A percentile compares a stretch with the other conserved stretches of the same genome.
Evolutionary conservation across 1,140 invertebrate species (phyloP).

Genomic region (Conus ventricosus): DNA sequence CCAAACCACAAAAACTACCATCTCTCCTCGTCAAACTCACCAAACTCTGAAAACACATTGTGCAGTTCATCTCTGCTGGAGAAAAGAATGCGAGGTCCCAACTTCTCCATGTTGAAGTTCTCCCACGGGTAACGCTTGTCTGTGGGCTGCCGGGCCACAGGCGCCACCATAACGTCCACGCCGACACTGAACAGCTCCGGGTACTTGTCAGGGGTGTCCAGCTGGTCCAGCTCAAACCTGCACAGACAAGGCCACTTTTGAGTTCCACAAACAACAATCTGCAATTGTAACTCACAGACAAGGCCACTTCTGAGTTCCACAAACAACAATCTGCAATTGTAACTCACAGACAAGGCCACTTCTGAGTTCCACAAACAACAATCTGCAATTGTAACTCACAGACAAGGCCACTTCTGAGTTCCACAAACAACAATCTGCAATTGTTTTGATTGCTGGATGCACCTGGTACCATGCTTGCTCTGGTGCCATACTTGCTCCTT

Average conservation of each 20-base stretch:
- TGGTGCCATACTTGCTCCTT: background rate
- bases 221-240: constrained; percentile 86
- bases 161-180: constrained; percentile 84
- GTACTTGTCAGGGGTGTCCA: constrained; percentile 87
- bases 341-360: constrained; percentile 41
- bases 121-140: constrained; percentile 85
- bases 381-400: constrained; percentile 40
- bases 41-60: constrained; percentile 65
- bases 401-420: background rate
- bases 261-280: background rate
- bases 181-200: constrained; percentile 84
- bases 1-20: no score
- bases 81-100: constrained; percentile 83
- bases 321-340: background rate
- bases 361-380: background rate
- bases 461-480: background rate
- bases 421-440: background rate
- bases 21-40: constrained; percentile 49
- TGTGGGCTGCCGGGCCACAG: constrained; percentile 80
- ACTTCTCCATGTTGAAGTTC: constrained; percentile 77
- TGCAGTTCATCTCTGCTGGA: constrained; percentile 88
- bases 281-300: constrained; percentile 40
- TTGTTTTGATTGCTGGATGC: background rate
- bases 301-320: background rate
- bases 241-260: constrained; percentile 38